Conservation (phyloP, 2,888 invertebrate genomes). For the Nomada ferruginata region DNA sequence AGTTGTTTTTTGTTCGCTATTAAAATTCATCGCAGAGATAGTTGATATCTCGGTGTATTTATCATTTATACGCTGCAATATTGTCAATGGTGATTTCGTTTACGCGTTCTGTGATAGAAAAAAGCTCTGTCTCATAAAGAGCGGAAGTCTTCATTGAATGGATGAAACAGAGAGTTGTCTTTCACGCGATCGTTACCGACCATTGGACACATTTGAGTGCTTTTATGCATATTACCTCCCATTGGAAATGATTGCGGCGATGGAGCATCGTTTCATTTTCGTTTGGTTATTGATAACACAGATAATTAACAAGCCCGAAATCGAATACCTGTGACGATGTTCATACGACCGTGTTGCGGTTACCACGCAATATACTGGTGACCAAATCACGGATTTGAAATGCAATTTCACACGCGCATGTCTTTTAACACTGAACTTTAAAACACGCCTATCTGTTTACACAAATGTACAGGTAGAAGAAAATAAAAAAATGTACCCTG, state of each 20-base stretch:
- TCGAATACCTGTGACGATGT: constrained; percentile 4
- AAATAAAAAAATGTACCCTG: no score
- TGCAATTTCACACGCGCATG: background rate
- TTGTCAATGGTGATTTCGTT: no score
- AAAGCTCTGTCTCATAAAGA: background rate
- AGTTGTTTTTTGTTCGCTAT: no score
- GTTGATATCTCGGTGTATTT: no score
- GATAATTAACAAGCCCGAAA: constrained; percentile 18
- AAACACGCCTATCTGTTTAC: no score
- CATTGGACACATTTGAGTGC: background rate
- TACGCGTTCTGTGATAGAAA: no score
- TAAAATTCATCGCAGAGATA: no score
- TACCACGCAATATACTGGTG: background rate
- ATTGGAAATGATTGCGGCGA: background rate
- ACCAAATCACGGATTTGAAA: background rate
- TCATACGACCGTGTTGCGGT: background rate
- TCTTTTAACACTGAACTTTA: background rate
- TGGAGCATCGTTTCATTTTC: background rate
- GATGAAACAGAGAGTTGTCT: background rate
- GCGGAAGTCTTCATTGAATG: background rate
- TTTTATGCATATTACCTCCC: background rate
- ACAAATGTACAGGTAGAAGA: no score
- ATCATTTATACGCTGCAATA: no score
- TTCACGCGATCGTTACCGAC: background rate
- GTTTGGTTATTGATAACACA: background rate